These are phyloP conservation scores for Cacatua alba DNA, from an alignment of 2,113 vertebrate species.

Conservation along the genomic window DNA sequence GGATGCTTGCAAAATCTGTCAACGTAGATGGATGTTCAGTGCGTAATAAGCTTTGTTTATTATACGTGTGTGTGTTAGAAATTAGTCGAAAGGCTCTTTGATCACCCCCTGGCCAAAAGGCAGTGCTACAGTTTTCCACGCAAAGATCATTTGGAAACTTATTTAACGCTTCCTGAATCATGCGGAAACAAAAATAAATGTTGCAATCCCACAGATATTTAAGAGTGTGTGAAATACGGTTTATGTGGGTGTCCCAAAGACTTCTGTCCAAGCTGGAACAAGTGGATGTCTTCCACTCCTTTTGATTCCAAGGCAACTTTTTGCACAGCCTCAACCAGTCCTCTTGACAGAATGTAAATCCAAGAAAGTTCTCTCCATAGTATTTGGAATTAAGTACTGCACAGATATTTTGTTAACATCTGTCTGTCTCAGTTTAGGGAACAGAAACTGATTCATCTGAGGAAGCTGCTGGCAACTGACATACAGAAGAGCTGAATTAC, in stretches of 20 bases:
- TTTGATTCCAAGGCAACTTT: background rate
- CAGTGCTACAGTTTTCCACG: background rate
- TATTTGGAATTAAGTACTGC: constrained; percentile 52
- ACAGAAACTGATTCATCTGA: constrained; percentile 55
- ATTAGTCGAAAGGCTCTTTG: background rate
- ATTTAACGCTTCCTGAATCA: background rate
- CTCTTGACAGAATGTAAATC: background rate
- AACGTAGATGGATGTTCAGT: background rate
- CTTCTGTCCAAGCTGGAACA: background rate
- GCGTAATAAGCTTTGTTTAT: constrained; percentile 42
- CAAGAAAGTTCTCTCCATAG: constrained; percentile 28
- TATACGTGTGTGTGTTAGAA: background rate
- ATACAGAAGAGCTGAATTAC: constrained; percentile 42
- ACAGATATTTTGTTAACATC: constrained; percentile 59
- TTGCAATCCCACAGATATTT: background rate
- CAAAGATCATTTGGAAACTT: background rate
- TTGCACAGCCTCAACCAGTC: background rate
- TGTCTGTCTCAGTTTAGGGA: constrained; percentile 50
- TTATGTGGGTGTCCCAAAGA: background rate
- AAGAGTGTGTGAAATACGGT: background rate
- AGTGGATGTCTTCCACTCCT: background rate
- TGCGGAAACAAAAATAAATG: background rate
- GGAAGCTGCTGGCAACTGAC: constrained; percentile 60
- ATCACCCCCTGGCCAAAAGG: background rate
- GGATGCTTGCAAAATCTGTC: background rate